A percentile compares a stretch with the other conserved stretches of the same genome.
Conservation (phyloP, 1,140 invertebrate genomes). For the Melipona quadrifasciata region DNA sequence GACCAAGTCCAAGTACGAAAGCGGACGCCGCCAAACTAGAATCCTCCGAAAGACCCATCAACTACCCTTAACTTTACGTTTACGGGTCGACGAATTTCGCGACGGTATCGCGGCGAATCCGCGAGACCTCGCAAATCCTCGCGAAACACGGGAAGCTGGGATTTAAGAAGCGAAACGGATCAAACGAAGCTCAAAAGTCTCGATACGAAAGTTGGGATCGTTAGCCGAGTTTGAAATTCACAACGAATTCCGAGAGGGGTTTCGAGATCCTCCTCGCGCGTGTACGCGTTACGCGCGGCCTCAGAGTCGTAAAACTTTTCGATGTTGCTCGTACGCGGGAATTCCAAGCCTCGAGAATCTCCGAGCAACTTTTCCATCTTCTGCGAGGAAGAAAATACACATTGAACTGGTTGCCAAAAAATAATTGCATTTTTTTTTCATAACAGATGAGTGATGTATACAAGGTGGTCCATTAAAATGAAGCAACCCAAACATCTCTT, state of each 20-base stretch:
- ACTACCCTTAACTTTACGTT: background rate
- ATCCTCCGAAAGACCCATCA: background rate
- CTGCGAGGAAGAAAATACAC: no score
- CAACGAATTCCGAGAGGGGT: no score
- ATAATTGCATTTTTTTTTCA: no score
- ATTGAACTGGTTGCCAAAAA: no score
- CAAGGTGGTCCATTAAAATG: no score
- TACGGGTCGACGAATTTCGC: background rate
- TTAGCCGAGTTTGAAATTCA: no score
- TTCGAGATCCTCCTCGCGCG: no score
- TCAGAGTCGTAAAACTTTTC: background rate
- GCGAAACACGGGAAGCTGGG: background rate
- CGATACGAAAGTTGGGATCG: no score
- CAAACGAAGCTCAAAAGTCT: background rate
- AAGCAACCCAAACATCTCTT: no score
- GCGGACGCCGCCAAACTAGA: no score
- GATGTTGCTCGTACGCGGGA: background rate
- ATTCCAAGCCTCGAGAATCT: background rate
- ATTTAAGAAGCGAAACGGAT: background rate
- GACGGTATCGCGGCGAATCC: background rate
- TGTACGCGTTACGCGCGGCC: background rate
- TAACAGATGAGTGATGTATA: no score
- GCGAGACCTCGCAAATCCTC: background rate
- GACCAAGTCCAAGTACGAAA: background rate
- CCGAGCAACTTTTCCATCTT: no score